Evolutionary conservation across 2,797 vertebrate genomes (phyloP).

Genomic region (Denticeps clupeoides): DNA sequence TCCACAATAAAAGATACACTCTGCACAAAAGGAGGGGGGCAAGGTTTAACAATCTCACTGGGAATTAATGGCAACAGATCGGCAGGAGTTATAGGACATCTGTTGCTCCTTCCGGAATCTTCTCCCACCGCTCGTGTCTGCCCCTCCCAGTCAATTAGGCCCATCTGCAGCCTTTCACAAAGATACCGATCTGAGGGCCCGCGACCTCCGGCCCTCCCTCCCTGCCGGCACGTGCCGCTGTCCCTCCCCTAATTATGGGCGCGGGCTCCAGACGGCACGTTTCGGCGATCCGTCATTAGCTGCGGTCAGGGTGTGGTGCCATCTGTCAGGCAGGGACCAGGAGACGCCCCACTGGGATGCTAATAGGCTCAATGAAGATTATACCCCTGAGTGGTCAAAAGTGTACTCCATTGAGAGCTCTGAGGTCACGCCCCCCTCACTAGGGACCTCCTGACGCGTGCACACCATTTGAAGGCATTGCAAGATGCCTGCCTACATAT

Average conservation of each 20-base stretch:
- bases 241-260: background rate
- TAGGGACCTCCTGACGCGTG: background rate
- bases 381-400: too few species aligned
- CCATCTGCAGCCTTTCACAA: conserved; percentile 27
- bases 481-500: conserved; percentile 38
- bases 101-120: conserved; percentile 40
- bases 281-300: conserved; percentile 41
- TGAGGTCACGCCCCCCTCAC: background rate
- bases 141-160: conserved; percentile 8
- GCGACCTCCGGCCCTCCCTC: conserved; percentile 39
- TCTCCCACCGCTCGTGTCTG: conserved; percentile 14
- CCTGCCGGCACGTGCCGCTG: conserved; percentile 7
- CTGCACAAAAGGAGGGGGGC: background rate
- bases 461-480: conserved; percentile 34
- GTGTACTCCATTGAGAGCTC: too few species aligned
- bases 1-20: background rate
- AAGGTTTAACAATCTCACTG: background rate
- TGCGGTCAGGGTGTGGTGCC: conserved; percentile 27
- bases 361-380: conserved; percentile 64
- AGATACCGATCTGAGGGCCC: conserved; percentile 44
- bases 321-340: conserved; percentile 51
- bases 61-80: background rate
- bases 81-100: conserved; percentile 26
- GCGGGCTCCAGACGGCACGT: conserved; percentile 32
- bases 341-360: conserved; percentile 39